Evolutionary conservation across 1,140 invertebrate species (phyloP).

Genomic region (Lamellibrachia luymesi): DNA sequence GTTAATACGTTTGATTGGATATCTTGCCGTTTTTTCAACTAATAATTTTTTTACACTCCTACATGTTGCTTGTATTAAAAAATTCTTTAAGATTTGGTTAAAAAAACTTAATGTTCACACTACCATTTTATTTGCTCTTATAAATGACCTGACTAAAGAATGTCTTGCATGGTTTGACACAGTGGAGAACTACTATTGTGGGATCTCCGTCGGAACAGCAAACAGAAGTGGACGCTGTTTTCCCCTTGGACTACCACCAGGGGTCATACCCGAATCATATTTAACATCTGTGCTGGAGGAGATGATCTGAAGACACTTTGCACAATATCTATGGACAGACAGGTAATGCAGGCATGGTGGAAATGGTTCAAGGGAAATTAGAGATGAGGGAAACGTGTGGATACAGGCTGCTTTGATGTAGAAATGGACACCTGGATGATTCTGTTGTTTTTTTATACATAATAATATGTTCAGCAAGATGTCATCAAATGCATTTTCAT

Average conservation of each 20-base stretch:
- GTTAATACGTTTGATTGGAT: too few relatives aligned
- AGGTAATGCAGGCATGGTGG: slow-evolving; percentile 31
- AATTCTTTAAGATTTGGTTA: too few relatives aligned
- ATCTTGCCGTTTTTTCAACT: too few relatives aligned
- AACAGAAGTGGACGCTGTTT: slow-evolving; percentile 52
- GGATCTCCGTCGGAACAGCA: slow-evolving; percentile 34
- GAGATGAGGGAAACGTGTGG: too few relatives aligned
- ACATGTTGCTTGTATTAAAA: too few relatives aligned
- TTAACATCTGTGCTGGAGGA: slow-evolving; percentile 56
- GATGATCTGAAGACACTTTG: slow-evolving; percentile 42
- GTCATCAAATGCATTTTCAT: too few relatives aligned
- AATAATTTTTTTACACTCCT: too few relatives aligned
- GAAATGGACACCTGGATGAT: neutral
- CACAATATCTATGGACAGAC: slow-evolving; percentile 57
- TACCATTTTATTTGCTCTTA: too few relatives aligned
- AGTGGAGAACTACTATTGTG: slow-evolving; percentile 48
- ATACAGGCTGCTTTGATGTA: neutral
- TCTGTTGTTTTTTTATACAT: neutral
- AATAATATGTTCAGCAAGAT: neutral
- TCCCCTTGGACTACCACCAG: slow-evolving; percentile 43
- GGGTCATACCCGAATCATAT: slow-evolving; percentile 60
- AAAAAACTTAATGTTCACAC: too few relatives aligned
- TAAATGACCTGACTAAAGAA: neutral
- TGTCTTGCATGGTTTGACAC: slow-evolving; percentile 11
- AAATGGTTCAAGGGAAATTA: neutral